Percentiles rank a stretch among this genome's conserved stretches.
These are phyloP conservation scores for Schlechtendalia chinensis DNA, from an alignment of 1,140 invertebrate genomes.

Conservation along the genomic window DNA sequence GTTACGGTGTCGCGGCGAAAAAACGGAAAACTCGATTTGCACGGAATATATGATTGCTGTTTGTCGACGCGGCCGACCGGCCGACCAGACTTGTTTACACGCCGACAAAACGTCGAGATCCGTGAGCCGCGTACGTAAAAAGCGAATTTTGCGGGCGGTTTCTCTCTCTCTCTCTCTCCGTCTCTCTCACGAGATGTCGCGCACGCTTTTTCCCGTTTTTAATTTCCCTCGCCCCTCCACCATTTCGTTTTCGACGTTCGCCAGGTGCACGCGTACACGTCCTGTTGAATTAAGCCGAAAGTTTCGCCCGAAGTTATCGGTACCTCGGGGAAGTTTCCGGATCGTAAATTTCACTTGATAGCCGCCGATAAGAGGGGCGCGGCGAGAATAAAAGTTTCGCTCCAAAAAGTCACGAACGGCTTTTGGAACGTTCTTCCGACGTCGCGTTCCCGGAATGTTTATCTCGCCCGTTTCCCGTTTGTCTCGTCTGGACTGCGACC, in stretches of 20 bases:
- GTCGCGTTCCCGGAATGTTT: conserved; percentile 26
- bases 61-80: too few relatives aligned
- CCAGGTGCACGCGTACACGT: background rate
- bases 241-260: too few relatives aligned
- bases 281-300: conserved; percentile 30
- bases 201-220: too few relatives aligned
- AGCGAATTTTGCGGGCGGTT: too few relatives aligned
- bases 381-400: conserved; percentile 18
- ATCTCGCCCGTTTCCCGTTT: conserved; percentile 8
- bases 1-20: background rate
- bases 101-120: conserved; percentile 12
- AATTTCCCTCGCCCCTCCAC: too few relatives aligned
- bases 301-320: conserved; percentile 34
- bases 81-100: conserved; percentile 2
- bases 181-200: too few relatives aligned
- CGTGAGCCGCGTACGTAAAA: background rate
- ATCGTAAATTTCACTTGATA: conserved; percentile 44
- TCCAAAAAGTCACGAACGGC: conserved; percentile 45
- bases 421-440: conserved; percentile 39
- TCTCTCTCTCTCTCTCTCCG: too few relatives aligned
- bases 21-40: conserved; percentile 38
- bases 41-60: conserved; percentile 47
- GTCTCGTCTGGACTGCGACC: too few relatives aligned
- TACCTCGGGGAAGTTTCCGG: conserved; percentile 34
- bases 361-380: conserved; percentile 8